Evolutionary conservation across 2,888 invertebrate species (phyloP).

Genomic region (Chrysina gloriosa): DNA sequence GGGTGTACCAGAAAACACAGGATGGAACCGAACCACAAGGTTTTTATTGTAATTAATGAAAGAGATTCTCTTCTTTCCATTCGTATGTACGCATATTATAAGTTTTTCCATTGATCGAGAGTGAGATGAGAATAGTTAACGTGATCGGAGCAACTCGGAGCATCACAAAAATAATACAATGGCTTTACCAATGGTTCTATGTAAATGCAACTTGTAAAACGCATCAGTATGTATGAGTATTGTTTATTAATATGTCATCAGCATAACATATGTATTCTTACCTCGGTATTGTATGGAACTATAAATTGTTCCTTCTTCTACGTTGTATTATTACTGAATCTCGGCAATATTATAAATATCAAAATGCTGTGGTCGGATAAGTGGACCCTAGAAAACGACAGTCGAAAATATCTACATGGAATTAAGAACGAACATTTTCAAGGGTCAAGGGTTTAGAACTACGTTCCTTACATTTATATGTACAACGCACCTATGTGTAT

Average conservation of each 20-base stretch:
- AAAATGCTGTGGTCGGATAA: slow-evolving; percentile 9
- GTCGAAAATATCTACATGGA: slow-evolving; percentile 13
- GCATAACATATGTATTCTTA: slow-evolving; percentile 53
- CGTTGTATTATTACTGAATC: slow-evolving; percentile 24
- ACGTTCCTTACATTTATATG: too few relatives aligned
- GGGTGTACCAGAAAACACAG: slow-evolving; percentile 48
- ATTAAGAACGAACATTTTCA: too few relatives aligned
- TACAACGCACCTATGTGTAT: too few relatives aligned
- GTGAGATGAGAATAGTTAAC: slow-evolving; percentile 13
- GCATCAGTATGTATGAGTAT: slow-evolving; percentile 50
- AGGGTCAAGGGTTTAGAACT: too few relatives aligned
- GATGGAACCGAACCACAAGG: slow-evolving; percentile 45
- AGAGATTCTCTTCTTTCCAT: slow-evolving; percentile 16
- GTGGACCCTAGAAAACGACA: slow-evolving; percentile 19
- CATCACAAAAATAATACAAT: slow-evolving; percentile 39
- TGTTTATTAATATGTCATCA: slow-evolving; percentile 54
- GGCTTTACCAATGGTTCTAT: slow-evolving; percentile 40
- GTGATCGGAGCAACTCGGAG: slow-evolving; percentile 3
- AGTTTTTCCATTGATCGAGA: slow-evolving; percentile 22
- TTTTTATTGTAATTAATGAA: slow-evolving; percentile 43
- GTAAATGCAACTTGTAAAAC: slow-evolving; percentile 50
- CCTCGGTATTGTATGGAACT: slow-evolving; percentile 48
- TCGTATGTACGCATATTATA: slow-evolving; percentile 10
- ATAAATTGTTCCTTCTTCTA: slow-evolving; percentile 45
- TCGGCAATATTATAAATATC: slow-evolving; percentile 36